Percentiles rank a stretch among this genome's conserved stretches.
These are phyloP conservation scores for Saturnia japonica DNA, from an alignment of 2,888 invertebrate genomes.

Conservation along the genomic window DNA sequence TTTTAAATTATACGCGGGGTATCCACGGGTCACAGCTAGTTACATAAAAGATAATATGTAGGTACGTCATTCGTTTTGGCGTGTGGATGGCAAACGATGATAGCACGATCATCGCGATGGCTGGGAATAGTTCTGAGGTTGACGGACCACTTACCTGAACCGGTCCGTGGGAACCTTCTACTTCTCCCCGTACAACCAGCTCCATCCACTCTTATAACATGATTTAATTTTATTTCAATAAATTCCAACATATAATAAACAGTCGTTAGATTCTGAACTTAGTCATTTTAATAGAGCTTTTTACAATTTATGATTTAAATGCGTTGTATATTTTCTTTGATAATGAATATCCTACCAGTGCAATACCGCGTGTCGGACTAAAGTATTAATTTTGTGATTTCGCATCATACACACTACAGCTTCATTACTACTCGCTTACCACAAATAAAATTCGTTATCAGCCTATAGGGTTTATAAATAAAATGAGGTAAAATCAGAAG, in stretches of 20 bases:
- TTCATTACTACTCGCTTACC: background rate
- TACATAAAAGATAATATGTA: background rate
- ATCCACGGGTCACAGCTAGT: too few species aligned
- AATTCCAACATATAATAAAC: conserved; percentile 74
- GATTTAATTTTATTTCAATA: conserved; percentile 67
- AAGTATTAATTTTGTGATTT: background rate
- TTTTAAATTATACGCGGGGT: too few species aligned
- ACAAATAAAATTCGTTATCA: background rate
- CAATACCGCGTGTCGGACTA: background rate
- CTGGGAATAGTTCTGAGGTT: conserved; percentile 41
- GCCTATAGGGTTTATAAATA: background rate
- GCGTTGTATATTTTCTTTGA: conserved; percentile 60
- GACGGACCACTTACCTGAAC: conserved; percentile 61
- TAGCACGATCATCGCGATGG: conserved; percentile 20
- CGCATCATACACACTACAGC: background rate
- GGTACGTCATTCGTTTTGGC: background rate
- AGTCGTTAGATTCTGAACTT: conserved; percentile 60
- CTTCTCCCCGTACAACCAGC: conserved; percentile 52
- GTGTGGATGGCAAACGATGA: conserved; percentile 10
- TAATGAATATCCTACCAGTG: background rate
- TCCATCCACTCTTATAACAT: conserved; percentile 56
- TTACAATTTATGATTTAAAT: conserved; percentile 74
- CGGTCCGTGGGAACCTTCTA: conserved; percentile 62
- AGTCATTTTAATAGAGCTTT: conserved; percentile 72
- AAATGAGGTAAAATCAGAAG: background rate